Base-by-base conservation (phyloP, 2,797 vertebrate species). In the Lepidocolaptes lacrymiger region DNA sequence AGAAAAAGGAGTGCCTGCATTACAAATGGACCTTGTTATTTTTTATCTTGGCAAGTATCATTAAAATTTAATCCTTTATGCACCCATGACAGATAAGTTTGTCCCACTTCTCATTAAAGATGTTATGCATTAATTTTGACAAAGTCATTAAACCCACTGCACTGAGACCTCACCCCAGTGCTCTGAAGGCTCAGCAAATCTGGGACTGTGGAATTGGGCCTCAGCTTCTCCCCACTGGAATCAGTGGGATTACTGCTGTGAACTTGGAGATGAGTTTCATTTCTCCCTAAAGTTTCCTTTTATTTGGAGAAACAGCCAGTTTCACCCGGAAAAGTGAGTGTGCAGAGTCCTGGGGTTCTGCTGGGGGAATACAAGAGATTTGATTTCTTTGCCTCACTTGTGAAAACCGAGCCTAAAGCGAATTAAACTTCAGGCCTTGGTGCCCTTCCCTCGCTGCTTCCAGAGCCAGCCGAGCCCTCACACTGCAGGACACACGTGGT, bases 11-110 rank as follows among this genome's bases (percentile, higher is more conserved):
- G 91, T 83, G 88, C n/a, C 83, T 96, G 93, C 71, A 94, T 94
- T 94, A 94, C 93, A 87, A 96, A 95, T 72, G 91, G 69, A 82
- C 80, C 94, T 91, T 91, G 93, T 94, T 76, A 94, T 95, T 92
- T 96, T 96, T 96, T 90, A 95, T 96, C 91, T 93, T 90, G 89
- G 94, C 88, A 95, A 91, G 88, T 88, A 91, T 84, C 85, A 87
- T 91, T 93, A 91, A 97, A 88, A 85, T 95, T 91, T 80, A 95
- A 91, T 94, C 95, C 86, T 74, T 93, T 48, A 87, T 39, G 74
- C 83, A 77, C 85, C 34, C 71, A 27, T 28, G 83, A 77, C 88
- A 95, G 88, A 88, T 68, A 85, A 90, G 89, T 85, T 88, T 92
- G 92, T 94, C 88, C 74, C 78, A 67, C 30, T 88, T 82, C 5